phyloP scores from a whole-genome alignment of 2,113 vertebrate genomes.

The Phodopus roborovskii region DNA sequence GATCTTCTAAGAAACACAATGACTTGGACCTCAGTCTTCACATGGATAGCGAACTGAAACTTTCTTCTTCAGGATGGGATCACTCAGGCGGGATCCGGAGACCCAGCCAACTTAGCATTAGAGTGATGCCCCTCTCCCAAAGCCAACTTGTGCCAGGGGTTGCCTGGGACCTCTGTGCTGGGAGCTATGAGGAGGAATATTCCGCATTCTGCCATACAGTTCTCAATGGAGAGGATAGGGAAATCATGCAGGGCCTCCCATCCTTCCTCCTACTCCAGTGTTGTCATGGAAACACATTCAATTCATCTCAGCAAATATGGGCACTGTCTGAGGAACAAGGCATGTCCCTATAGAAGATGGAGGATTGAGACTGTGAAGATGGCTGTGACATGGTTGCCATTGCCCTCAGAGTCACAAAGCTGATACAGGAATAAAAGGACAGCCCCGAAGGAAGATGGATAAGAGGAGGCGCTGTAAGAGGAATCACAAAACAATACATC shows the following conservation, averaged over 20 bases:
- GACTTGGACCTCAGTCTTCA: background rate
- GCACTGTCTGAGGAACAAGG: background rate
- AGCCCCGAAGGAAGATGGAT: background rate
- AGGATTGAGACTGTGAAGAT: background rate
- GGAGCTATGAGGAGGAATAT: background rate
- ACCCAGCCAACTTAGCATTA: background rate
- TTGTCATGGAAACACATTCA: conserved; percentile 66
- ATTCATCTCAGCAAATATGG: conserved; percentile 31
- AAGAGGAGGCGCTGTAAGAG: background rate
- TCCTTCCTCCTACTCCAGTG: background rate
- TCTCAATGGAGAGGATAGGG: background rate
- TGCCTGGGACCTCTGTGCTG: background rate
- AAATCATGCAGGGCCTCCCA: background rate
- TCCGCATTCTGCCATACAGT: background rate
- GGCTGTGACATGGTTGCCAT: fast-evolving
- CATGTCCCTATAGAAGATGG: background rate
- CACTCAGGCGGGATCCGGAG: background rate
- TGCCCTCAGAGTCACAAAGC: background rate
- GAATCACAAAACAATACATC: background rate
- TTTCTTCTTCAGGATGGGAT: background rate
- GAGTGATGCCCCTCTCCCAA: background rate
- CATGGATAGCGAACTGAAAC: background rate
- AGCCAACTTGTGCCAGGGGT: background rate
- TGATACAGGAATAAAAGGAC: background rate
- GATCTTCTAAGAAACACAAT: background rate